A percentile compares a stretch with the other conserved stretches of the same genome.
Evolutionary conservation across 1,140 invertebrate genomes (phyloP).

Genomic region (Lepidurus packardi): DNA sequence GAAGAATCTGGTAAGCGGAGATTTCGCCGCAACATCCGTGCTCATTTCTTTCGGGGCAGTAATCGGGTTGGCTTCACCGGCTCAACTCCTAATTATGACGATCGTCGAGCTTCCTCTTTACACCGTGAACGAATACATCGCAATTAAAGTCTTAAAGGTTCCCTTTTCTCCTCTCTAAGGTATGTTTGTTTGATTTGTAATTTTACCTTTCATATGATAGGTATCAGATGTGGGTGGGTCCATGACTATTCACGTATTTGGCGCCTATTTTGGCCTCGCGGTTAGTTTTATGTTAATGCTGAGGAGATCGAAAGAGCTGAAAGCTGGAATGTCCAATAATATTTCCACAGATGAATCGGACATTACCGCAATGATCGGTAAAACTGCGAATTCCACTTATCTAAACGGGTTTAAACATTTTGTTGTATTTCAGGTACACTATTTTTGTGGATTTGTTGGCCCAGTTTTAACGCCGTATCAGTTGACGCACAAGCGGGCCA

Average conservation of each 20-base stretch:
- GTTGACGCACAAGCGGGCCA: slow-evolving; percentile 44
- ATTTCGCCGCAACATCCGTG: slow-evolving; percentile 49
- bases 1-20: slow-evolving; percentile 46
- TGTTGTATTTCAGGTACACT: slow-evolving; percentile 45
- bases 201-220: slow-evolving; percentile 39
- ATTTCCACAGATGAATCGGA: slow-evolving; percentile 21
- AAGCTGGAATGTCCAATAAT: background rate
- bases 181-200: background rate
- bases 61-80: slow-evolving; percentile 48
- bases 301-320: background rate
- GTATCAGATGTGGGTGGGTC: slow-evolving; percentile 53
- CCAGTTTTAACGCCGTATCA: slow-evolving; percentile 52
- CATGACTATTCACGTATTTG: slow-evolving; percentile 54
- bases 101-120: slow-evolving; percentile 47
- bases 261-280: slow-evolving; percentile 54
- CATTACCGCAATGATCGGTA: slow-evolving; percentile 28
- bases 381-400: no score
- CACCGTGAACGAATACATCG: slow-evolving; percentile 47
- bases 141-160: slow-evolving; percentile 44
- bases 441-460: slow-evolving; percentile 54
- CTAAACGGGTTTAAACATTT: background rate
- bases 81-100: slow-evolving; percentile 49
- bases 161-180: slow-evolving; percentile 21
- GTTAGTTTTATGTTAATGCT: slow-evolving; percentile 37
- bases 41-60: slow-evolving; percentile 52